Evolutionary conservation across 2,797 vertebrate genomes (phyloP).

Genomic region (Leuciscus waleckii): DNA sequence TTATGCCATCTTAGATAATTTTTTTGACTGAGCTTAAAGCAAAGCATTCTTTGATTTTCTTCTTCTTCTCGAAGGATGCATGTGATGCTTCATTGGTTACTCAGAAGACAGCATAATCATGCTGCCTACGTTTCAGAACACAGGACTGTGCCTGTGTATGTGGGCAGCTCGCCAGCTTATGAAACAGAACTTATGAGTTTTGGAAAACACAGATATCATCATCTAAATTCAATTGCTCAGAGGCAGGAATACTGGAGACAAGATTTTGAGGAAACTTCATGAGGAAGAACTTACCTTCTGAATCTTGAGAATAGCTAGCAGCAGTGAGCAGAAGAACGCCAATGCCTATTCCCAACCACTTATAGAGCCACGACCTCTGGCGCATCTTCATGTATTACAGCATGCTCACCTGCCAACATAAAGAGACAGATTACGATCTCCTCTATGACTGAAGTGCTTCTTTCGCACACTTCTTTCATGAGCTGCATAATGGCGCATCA

Average conservation of each 20-base stretch:
- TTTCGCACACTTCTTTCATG: background rate
- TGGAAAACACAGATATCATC: background rate
- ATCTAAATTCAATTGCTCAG: background rate
- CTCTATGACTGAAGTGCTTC: background rate
- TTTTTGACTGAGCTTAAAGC: background rate
- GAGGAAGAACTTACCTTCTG: constrained; percentile 73
- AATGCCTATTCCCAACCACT: constrained; percentile 72
- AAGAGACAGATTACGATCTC: background rate
- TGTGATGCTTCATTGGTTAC: background rate
- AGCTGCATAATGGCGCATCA: background rate
- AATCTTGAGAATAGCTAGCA: constrained; percentile 74
- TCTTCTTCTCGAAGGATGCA: background rate
- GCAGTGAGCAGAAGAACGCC: constrained; percentile 74
- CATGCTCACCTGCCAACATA: constrained; percentile 73
- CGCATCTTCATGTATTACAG: constrained; percentile 78
- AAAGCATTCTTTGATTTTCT: background rate
- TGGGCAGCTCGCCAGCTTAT: background rate
- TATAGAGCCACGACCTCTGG: constrained; percentile 69
- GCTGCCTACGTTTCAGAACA: background rate
- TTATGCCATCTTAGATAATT: background rate
- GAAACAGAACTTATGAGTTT: background rate
- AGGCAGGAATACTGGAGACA: background rate
- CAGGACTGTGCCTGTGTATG: background rate
- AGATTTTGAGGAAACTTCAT: background rate
- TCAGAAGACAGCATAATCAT: background rate